Percentiles rank a stretch among this genome's conserved stretches.
phyloP scores from a whole-genome alignment of 1,140 invertebrate species.

The Euborellia annulipes region DNA sequence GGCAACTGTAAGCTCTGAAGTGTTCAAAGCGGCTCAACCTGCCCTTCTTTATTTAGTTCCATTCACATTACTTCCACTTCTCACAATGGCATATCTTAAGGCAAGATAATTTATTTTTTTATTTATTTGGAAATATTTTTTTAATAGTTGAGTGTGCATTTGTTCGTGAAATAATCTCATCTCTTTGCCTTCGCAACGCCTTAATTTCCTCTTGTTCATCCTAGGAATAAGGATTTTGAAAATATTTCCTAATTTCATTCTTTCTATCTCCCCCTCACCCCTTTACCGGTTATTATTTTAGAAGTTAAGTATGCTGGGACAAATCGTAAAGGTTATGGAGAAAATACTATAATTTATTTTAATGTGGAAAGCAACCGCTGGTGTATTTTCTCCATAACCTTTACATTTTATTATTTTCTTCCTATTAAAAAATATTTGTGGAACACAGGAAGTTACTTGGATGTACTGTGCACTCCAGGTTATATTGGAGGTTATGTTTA shows the following conservation, averaged over 20 bases:
- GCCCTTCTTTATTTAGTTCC: slow-evolving; percentile 92
- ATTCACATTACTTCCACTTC: slow-evolving; percentile 85
- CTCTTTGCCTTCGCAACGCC: too few species aligned
- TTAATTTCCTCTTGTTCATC: neutral
- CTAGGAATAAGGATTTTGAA: neutral
- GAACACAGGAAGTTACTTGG: neutral
- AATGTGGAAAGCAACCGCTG: too few species aligned
- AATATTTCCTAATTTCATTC: neutral
- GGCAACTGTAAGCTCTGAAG: slow-evolving; percentile 90
- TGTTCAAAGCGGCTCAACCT: slow-evolving; percentile 95
- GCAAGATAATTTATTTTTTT: slow-evolving; percentile 33
- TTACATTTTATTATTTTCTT: too few species aligned
- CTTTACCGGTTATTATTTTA: too few species aligned
- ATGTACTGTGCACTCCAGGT: neutral
- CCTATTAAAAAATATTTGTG: too few species aligned
- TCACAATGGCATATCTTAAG: slow-evolving; percentile 96
- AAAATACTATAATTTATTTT: too few species aligned
- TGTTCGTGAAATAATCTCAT: neutral
- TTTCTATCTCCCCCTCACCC: neutral
- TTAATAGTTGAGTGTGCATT: slow-evolving; percentile 1
- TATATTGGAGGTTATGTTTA: neutral
- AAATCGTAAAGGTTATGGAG: too few species aligned
- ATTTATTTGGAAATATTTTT: neutral
- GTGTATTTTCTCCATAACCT: too few species aligned
- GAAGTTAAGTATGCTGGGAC: too few species aligned